Percentiles rank a stretch among this genome's conserved stretches.
These are phyloP conservation scores for Kuschelorhynchus macadamiae DNA, from an alignment of 2,888 invertebrate genomes.

Conservation along the genomic window DNA sequence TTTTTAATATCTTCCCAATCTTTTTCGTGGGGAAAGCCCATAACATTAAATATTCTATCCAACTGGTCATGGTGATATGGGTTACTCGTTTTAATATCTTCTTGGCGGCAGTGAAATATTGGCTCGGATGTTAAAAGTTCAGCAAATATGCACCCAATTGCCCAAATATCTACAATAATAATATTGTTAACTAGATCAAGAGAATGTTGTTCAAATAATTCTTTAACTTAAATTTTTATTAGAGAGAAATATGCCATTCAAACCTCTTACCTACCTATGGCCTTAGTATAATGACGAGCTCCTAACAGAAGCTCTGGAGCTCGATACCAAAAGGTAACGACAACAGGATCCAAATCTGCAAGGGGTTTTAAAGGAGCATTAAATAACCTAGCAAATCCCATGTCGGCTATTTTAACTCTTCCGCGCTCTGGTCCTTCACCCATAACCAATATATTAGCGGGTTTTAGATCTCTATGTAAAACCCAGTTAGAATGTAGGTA, in stretches of 20 bases:
- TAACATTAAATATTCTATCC: conserved; percentile 98
- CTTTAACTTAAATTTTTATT: too few relatives aligned
- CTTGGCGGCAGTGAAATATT: conserved; percentile 99
- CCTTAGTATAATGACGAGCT: conserved; percentile 97
- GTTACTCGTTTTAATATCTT: conserved; percentile 99
- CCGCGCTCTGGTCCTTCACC: conserved; percentile 98
- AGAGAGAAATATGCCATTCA: too few relatives aligned
- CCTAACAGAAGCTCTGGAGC: conserved; percentile 96
- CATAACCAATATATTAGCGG: conserved; percentile 99
- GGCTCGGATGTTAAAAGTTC: conserved; percentile 99
- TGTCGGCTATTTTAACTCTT: conserved; percentile 97
- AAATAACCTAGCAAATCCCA: conserved; percentile 98
- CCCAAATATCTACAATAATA: conserved; percentile 97
- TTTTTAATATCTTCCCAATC: conserved; percentile 99
- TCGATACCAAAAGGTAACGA: conserved; percentile 99
- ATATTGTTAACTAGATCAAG: too few relatives aligned
- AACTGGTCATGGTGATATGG: conserved; percentile 99
- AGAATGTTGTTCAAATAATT: too few relatives aligned
- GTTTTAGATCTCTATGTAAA: conserved; percentile 97
- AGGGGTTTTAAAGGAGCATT: conserved; percentile 98
- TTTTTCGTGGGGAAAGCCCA: conserved; percentile 98
- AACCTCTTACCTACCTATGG: conserved; percentile 91
- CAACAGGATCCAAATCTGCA: conserved; percentile 98
- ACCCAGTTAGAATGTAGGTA: conserved; percentile 99
- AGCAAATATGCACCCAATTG: conserved; percentile 99